phyloP scores from a whole-genome alignment of 2,888 invertebrate species.

The Thymelicus sylvestris region DNA sequence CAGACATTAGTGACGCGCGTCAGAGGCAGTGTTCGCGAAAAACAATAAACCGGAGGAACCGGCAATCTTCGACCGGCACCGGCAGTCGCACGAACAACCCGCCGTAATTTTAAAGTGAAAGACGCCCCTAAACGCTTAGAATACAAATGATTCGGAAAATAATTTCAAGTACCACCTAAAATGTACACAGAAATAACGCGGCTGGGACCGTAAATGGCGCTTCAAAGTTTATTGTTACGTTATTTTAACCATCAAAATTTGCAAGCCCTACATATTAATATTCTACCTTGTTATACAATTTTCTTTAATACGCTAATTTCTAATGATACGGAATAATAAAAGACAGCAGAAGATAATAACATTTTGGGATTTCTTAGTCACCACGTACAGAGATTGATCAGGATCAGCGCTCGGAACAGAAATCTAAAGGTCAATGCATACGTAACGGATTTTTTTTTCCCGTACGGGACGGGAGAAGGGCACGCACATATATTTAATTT shows the following conservation, averaged over 20 bases:
- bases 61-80: constrained; percentile 31
- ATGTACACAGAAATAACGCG: constrained; percentile 14
- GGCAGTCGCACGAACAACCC: constrained; percentile 35
- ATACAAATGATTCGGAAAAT: constrained; percentile 40
- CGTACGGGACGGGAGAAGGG: no score
- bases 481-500: no score
- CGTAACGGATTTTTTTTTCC: no score
- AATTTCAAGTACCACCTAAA: constrained; percentile 30
- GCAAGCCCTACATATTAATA: background rate
- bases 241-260: constrained; percentile 8
- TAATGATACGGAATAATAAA: no score
- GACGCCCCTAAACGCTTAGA: constrained; percentile 34
- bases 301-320: no score
- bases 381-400: no score
- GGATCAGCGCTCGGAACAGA: no score
- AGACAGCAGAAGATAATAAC: no score
- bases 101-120: constrained; percentile 35
- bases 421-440: no score
- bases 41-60: constrained; percentile 39
- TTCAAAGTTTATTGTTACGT: constrained; percentile 4
- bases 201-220: background rate
- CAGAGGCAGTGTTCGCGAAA: constrained; percentile 33
- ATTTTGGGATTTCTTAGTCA: no score
- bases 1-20: constrained; percentile 36
- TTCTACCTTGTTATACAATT: no score